Conservation (phyloP, 2,113 vertebrate genomes). For the Oryzias celebensis region DNA sequence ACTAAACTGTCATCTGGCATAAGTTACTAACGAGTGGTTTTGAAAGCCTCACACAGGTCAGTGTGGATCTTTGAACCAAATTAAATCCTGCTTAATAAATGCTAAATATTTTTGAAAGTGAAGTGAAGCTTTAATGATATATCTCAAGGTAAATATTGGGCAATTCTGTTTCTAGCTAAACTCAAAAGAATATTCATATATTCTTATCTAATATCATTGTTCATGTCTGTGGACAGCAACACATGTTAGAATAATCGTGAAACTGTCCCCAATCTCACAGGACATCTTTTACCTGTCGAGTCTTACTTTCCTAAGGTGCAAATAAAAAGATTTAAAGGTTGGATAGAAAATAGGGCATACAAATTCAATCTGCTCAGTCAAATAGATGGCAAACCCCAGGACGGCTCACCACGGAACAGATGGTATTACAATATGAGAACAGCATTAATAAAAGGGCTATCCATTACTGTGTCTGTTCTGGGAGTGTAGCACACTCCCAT, state of each 20-base stretch:
- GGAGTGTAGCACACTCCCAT: slow-evolving; percentile 35
- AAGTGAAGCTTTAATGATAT: neutral
- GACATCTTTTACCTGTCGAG: neutral
- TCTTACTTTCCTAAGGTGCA: slow-evolving; percentile 13
- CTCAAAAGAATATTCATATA: no score
- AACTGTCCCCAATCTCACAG: neutral
- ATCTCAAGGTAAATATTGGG: neutral
- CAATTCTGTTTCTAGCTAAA: no score
- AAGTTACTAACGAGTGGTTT: no score
- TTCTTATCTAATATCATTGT: no score
- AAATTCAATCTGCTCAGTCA: slow-evolving; percentile 57
- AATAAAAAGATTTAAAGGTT: slow-evolving; percentile 15
- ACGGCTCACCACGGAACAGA: slow-evolving; percentile 60
- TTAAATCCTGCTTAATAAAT: no score
- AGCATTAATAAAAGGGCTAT: slow-evolving; percentile 62
- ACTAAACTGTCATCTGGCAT: slow-evolving; percentile 38
- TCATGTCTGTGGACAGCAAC: no score
- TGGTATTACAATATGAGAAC: slow-evolving; percentile 67
- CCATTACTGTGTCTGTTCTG: slow-evolving; percentile 43
- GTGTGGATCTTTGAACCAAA: neutral
- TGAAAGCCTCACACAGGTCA: no score
- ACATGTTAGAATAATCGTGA: neutral
- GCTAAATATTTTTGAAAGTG: neutral
- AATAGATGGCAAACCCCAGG: slow-evolving; percentile 55
- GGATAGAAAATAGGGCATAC: slow-evolving; percentile 21